Evolutionary conservation across 37 sponge, comb jelly and placozoan species (phyloP).

Genomic region (Oscarella lobularis): DNA sequence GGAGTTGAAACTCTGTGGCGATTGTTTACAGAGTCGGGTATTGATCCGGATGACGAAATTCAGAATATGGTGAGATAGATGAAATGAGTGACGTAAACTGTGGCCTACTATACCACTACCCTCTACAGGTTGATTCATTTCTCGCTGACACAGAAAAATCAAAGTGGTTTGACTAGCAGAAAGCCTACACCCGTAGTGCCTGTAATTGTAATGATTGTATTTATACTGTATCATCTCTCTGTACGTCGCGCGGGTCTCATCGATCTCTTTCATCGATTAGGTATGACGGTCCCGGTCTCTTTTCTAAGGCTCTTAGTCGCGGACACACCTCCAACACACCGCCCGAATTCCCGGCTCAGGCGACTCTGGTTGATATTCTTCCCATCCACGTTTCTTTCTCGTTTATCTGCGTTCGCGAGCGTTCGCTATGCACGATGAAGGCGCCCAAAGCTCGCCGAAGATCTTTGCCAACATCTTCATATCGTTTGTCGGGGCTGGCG

Average conservation of each 20-base stretch:
- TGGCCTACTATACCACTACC: not conserved
- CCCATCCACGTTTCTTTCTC: too few relatives aligned
- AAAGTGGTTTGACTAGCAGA: not conserved
- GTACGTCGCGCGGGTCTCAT: too few relatives aligned
- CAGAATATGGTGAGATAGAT: not conserved
- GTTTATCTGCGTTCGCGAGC: not conserved
- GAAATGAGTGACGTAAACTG: too few relatives aligned
- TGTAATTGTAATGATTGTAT: too few relatives aligned
- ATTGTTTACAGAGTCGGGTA: not conserved
- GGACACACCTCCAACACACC: too few relatives aligned
- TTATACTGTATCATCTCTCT: too few relatives aligned
- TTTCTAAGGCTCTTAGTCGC: too few relatives aligned
- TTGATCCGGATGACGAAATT: not conserved
- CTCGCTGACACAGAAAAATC: not conserved
- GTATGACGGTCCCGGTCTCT: too few relatives aligned
- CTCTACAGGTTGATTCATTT: not conserved
- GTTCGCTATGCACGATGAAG: slow-evolving; percentile 23
- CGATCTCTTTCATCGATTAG: too few relatives aligned
- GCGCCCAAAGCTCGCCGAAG: slow-evolving; percentile 25
- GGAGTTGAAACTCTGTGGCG: not conserved
- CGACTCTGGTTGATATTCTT: too few relatives aligned
- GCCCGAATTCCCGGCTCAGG: too few relatives aligned
- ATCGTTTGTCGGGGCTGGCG: slow-evolving; percentile 92
- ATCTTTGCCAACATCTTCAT: slow-evolving; percentile 92
- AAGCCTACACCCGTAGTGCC: too few relatives aligned